Evolutionary conservation across 1,140 invertebrate genomes (phyloP).

Genomic region (Monomorium pharaonis): DNA sequence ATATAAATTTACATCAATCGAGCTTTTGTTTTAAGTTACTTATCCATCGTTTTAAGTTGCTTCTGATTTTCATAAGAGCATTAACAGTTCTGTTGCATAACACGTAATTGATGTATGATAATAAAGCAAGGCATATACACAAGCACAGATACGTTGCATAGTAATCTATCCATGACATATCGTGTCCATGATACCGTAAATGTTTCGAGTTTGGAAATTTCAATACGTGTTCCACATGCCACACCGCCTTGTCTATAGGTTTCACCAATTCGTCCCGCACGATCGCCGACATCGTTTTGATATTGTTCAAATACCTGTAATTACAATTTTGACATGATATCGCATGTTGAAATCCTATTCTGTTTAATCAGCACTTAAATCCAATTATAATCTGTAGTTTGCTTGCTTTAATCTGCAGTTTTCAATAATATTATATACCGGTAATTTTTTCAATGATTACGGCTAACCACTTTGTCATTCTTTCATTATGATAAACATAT

Average conservation of each 20-base stretch:
- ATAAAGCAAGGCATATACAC: constrained; percentile 19
- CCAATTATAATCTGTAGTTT: no score
- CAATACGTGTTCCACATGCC: constrained; percentile 85
- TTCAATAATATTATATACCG: no score
- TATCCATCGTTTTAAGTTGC: not conserved
- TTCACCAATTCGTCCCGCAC: constrained; percentile 78
- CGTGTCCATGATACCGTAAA: constrained; percentile 78
- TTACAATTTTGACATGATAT: not conserved
- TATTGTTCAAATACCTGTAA: constrained; percentile 78
- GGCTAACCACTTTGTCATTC: not conserved
- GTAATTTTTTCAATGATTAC: not conserved
- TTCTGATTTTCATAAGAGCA: not conserved
- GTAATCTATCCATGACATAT: constrained; percentile 75
- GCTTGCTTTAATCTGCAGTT: no score
- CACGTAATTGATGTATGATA: constrained; percentile 13
- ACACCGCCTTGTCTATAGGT: constrained; percentile 81
- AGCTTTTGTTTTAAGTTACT: not conserved
- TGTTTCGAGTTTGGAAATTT: constrained; percentile 82
- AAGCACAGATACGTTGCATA: constrained; percentile 62
- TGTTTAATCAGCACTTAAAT: not conserved
- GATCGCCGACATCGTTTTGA: constrained; percentile 77
- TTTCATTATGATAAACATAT: not conserved
- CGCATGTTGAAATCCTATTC: not conserved
- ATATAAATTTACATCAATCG: not conserved
- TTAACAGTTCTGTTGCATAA: not conserved